A percentile compares a stretch with the other conserved stretches of the same genome.
Conservation (phyloP, 2,113 vertebrate species). For the Amblyornis subalaris region DNA sequence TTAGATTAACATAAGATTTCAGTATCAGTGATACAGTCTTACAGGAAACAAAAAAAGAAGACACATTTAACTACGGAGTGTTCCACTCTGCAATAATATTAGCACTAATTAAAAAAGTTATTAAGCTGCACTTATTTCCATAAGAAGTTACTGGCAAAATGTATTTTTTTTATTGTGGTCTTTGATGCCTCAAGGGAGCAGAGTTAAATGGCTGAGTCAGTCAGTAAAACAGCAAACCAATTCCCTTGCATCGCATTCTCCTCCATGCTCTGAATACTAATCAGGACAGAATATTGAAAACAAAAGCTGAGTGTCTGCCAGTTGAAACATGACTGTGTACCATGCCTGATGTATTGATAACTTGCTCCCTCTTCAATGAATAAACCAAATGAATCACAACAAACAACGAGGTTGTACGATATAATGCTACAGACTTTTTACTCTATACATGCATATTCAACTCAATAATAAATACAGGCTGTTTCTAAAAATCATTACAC, state of each 20-base stretch:
- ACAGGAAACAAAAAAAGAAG: neutral
- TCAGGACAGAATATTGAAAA: conserved; percentile 23
- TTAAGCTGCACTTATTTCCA: conserved; percentile 51
- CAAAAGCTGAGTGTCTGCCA: conserved; percentile 45
- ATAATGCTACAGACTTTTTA: conserved; percentile 9
- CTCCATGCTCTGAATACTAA: conserved; percentile 36
- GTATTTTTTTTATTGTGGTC: conserved; percentile 46
- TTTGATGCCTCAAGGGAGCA: conserved; percentile 44
- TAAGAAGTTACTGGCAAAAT: conserved; percentile 36
- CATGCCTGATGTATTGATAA: neutral
- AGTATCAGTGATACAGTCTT: neutral
- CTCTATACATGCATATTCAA: neutral
- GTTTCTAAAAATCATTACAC: neutral
- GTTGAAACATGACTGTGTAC: conserved; percentile 21
- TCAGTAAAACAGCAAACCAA: conserved; percentile 53
- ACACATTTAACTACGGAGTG: conserved; percentile 50
- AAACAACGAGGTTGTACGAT: neutral
- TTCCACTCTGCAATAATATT: conserved; percentile 15
- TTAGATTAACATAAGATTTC: neutral
- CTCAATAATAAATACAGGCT: neutral
- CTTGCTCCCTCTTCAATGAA: neutral
- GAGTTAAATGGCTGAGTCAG: conserved; percentile 61
- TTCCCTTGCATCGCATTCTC: conserved; percentile 11
- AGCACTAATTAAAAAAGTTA: conserved; percentile 24
- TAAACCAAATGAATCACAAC: conserved; percentile 19